Evolutionary conservation across 92 coral and sea anemone genomes (phyloP).

Genomic region (Phenganax stokvisi): DNA sequence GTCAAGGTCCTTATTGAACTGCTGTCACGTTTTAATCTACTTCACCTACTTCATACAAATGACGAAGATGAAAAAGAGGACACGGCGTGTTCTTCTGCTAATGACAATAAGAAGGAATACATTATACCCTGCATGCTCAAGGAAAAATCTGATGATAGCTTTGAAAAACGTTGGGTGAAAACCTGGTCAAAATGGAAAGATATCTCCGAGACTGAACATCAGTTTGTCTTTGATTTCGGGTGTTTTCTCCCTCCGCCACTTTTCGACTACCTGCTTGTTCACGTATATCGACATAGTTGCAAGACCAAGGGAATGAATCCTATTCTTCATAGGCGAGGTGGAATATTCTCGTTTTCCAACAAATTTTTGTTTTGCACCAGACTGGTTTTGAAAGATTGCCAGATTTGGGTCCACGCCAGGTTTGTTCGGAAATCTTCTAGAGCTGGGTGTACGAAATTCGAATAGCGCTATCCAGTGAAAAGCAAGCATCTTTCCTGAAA

Average conservation of each 20-base stretch:
- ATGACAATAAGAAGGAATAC: neutral
- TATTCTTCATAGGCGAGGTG: slow-evolving; percentile 45
- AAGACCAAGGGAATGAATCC: slow-evolving; percentile 55
- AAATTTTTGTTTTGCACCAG: slow-evolving; percentile 25
- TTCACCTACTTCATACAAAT: neutral
- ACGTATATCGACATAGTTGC: slow-evolving; percentile 44
- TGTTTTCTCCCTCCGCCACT: slow-evolving; percentile 60
- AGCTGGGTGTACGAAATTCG: no score
- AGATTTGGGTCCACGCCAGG: slow-evolving; percentile 29
- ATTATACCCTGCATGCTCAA: slow-evolving; percentile 58
- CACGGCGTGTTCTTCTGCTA: neutral
- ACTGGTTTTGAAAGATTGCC: slow-evolving; percentile 7
- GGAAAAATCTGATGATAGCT: slow-evolving; percentile 15
- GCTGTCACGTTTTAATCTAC: slow-evolving; percentile 17
- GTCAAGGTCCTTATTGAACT: neutral
- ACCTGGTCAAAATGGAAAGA: slow-evolving; percentile 47
- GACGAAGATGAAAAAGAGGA: neutral
- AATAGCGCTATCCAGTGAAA: no score
- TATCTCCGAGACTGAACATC: slow-evolving; percentile 50
- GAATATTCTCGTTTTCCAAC: slow-evolving; percentile 59
- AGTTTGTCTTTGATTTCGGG: slow-evolving; percentile 56
- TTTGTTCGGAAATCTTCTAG: neutral
- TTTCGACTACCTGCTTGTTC: slow-evolving; percentile 54
- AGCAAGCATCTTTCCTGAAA: no score
- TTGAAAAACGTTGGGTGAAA: slow-evolving; percentile 47